Conservation (phyloP, 2,888 invertebrate genomes). For the Chrysotoxum bicinctum region DNA sequence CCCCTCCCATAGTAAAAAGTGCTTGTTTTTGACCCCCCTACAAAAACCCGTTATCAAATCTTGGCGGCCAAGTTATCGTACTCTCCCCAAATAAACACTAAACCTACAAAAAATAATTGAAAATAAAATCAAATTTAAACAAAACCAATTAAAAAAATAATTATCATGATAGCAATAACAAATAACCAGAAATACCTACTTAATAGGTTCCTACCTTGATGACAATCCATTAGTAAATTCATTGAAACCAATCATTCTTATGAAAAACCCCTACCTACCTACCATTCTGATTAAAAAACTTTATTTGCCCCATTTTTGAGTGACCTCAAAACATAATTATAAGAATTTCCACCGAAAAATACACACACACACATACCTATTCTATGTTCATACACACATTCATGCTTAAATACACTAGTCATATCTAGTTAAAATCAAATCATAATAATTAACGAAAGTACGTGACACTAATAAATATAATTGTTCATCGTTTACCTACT, state of each 20-base stretch:
- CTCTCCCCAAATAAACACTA: too few species aligned
- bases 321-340: constrained; percentile 15
- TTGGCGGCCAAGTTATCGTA: too few species aligned
- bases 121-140: too few species aligned
- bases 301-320: constrained; percentile 3
- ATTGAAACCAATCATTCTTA: background rate
- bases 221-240: too few species aligned
- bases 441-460: constrained; percentile 5
- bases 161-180: too few species aligned
- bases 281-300: background rate
- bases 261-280: background rate
- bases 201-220: too few species aligned
- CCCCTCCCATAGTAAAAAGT: too few species aligned
- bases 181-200: too few species aligned
- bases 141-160: too few species aligned
- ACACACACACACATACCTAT: background rate
- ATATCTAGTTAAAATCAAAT: background rate
- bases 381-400: background rate
- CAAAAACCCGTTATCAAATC: too few species aligned
- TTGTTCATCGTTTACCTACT: background rate
- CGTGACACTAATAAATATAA: constrained; percentile 17
- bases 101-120: too few species aligned
- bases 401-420: background rate
- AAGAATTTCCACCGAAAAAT: background rate
- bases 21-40: too few species aligned